Percentiles rank a stretch among this genome's conserved stretches.
Conservation (phyloP, 2,113 vertebrate species). For the Myocastor coypus region DNA sequence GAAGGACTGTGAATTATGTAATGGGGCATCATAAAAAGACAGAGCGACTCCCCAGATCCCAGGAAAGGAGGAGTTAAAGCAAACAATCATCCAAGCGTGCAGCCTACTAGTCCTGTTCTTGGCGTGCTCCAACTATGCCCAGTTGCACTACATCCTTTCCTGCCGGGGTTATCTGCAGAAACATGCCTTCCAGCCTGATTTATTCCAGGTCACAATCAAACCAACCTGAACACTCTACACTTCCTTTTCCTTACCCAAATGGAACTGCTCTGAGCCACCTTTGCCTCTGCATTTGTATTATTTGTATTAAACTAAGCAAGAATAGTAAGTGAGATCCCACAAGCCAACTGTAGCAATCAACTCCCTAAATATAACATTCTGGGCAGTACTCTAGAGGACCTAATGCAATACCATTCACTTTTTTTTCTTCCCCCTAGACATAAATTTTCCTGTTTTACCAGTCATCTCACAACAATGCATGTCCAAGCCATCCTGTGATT, state of each 20-base stretch:
- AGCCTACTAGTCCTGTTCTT: not conserved
- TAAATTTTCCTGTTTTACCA: slow-evolving; percentile 55
- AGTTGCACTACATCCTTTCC: not conserved
- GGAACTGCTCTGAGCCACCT: no score
- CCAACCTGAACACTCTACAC: fast-evolving
- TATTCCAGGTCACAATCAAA: not conserved
- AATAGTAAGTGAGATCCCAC: not conserved
- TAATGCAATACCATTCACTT: fast-evolving
- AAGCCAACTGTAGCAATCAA: not conserved
- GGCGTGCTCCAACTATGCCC: not conserved
- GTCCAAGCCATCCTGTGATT: slow-evolving; percentile 69
- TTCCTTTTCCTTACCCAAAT: not conserved
- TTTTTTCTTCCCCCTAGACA: not conserved
- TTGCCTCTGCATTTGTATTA: not conserved
- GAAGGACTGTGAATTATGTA: not conserved
- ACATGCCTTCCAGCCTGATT: not conserved
- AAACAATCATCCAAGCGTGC: no score
- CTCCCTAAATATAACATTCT: not conserved
- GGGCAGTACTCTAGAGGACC: not conserved
- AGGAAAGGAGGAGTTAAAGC: not conserved
- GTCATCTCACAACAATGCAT: slow-evolving; percentile 71
- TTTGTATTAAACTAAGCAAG: not conserved
- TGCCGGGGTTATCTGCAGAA: not conserved
- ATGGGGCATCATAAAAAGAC: fast-evolving
- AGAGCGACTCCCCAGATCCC: not conserved